Base-by-base conservation (phyloP, 1,140 invertebrate genomes). In the Caenorhabditis remanei region DNA sequence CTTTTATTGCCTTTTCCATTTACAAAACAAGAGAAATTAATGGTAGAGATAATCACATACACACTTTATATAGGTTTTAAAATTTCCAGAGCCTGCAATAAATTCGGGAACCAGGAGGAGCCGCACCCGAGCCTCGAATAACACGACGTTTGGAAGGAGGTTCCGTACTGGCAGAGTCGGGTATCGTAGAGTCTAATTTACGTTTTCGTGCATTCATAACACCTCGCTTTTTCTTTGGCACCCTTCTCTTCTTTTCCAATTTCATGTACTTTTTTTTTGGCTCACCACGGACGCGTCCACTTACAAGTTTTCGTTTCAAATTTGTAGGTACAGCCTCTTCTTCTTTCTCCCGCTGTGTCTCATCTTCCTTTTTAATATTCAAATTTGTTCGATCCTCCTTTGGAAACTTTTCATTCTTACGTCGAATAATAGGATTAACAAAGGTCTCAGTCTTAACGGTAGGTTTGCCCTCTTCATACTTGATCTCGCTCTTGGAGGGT, bases 51-150 rank as follows among this genome's bases (percentile, higher is more conserved):
- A 63, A 63, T 40, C 8, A 8, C 0, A n/a, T n/a, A 63, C 21
- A 63, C 19, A 16, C 13, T 63, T 32, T 63, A 63, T 63, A 63
- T 19, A 32, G 21, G 9, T 63, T 32, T 63, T 40, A 63, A 40
- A 63, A 32, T 63, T 63, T 63, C 61, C 61, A 63, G 6, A 63
- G 9, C 40, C 61, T 63, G 14, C 61, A 63, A 63, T 63, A 63
- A 11, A 63, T 40, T 24, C 61, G 61, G 6, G 61, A 63, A 32
- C 61, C 61, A 40, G 61, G 61, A 32, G 61, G 61, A 9, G 61
- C 61, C 0, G 61, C 8, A 1, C 61, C 61, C 0, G 61, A 63
- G 4, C 61, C 61, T 7, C 24, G 21, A 8, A 63, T 7, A 63
- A 8, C 14, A 13, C 61, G 61, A 7, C 61, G 6, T 40, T 40